Conservation (phyloP, 2,113 vertebrate genomes). For the Melierax canorus region DNA sequence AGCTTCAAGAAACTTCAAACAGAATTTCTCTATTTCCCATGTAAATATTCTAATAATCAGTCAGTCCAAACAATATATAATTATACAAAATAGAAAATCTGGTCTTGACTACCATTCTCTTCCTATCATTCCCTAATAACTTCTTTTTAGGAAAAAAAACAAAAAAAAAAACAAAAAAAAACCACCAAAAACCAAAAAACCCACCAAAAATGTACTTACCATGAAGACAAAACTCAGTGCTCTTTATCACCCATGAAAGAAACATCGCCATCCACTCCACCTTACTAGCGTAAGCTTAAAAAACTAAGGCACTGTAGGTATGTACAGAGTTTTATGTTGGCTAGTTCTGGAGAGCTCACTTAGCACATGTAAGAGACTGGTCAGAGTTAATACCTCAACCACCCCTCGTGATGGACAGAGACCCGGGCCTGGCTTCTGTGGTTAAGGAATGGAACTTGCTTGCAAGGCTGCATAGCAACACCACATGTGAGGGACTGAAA, state of each 20-base stretch:
- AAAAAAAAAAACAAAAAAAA: too few relatives aligned
- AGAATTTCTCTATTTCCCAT: background rate
- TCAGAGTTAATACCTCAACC: too few relatives aligned
- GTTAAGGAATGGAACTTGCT: too few relatives aligned
- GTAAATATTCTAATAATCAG: background rate
- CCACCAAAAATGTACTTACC: background rate
- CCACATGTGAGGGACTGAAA: too few relatives aligned
- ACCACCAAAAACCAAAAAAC: too few relatives aligned
- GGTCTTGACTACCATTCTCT: background rate
- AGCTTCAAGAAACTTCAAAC: background rate
- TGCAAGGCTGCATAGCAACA: too few relatives aligned
- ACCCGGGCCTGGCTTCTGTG: too few relatives aligned
- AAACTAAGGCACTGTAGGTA: background rate
- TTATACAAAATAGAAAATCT: background rate
- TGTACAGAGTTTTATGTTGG: background rate
- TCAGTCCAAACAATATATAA: background rate
- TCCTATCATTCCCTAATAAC: background rate
- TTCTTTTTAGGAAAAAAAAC: background rate
- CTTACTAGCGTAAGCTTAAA: background rate
- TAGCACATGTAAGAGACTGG: background rate
- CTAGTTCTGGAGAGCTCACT: background rate
- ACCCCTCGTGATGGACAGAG: too few relatives aligned
- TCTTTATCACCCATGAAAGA: background rate
- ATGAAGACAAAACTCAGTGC: background rate
- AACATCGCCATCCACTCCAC: background rate